These are phyloP conservation scores for Eristalinus sepulchralis DNA, from an alignment of 2,888 invertebrate species.

Conservation along the genomic window DNA sequence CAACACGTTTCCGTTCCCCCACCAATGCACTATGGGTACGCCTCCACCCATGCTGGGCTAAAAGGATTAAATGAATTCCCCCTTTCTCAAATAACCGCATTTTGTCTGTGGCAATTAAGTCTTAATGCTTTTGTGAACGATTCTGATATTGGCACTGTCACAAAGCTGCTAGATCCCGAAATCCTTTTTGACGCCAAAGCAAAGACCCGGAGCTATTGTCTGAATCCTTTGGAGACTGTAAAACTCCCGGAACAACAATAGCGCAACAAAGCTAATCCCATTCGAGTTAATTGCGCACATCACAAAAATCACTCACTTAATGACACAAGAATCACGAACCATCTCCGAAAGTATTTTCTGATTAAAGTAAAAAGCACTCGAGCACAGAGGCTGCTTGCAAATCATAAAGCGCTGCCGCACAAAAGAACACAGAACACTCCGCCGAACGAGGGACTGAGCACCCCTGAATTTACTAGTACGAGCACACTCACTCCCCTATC, in stretches of 20 bases:
- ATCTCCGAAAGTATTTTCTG: conserved; percentile 33
- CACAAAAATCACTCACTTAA: conserved; percentile 40
- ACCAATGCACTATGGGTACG: too few relatives aligned
- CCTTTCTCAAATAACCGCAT: background rate
- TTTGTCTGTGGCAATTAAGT: background rate
- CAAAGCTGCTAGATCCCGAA: background rate
- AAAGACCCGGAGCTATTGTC: background rate
- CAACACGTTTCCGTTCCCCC: too few relatives aligned
- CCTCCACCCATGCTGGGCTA: too few relatives aligned
- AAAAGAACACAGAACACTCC: conserved; percentile 18
- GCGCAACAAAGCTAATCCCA: conserved; percentile 7
- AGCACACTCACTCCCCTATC: background rate
- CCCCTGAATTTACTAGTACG: background rate
- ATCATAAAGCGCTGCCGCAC: conserved; percentile 33
- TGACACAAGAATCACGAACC: conserved; percentile 10
- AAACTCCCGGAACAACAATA: background rate
- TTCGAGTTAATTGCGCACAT: conserved; percentile 30
- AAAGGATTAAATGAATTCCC: background rate
- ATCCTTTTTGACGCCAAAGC: background rate
- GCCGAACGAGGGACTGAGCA: background rate
- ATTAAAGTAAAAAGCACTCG: conserved; percentile 33
- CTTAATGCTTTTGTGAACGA: background rate
- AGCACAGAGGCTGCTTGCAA: background rate
- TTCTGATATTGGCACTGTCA: background rate
- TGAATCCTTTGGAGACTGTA: background rate